phyloP scores from a whole-genome alignment of 1,140 invertebrate species.

The Pseudomyrmex cubaensis region DNA sequence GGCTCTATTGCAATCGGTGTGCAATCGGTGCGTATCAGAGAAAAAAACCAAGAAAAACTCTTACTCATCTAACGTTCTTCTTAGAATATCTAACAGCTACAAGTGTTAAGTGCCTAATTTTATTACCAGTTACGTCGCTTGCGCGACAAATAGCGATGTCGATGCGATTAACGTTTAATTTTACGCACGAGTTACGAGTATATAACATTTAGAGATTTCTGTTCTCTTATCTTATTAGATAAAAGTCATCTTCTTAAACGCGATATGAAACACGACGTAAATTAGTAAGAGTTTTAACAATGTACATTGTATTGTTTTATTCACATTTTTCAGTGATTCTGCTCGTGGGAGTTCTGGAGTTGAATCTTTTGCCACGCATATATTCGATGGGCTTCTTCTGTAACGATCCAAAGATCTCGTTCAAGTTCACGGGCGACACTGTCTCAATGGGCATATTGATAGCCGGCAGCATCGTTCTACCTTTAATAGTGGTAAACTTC shows the following conservation, averaged over 20 bases:
- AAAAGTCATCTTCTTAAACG: too few relatives aligned
- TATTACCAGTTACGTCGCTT: too few relatives aligned
- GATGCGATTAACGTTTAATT: too few relatives aligned
- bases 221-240: too few relatives aligned
- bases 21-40: constrained; percentile 5
- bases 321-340: constrained; percentile 79
- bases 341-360: constrained; percentile 83
- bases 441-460: constrained; percentile 81
- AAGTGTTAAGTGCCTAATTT: too few relatives aligned
- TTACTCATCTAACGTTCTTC: too few relatives aligned
- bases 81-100: too few relatives aligned
- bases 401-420: constrained; percentile 87
- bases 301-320: not conserved
- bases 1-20: constrained; percentile 3
- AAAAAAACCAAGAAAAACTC: not conserved
- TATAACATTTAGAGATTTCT: too few relatives aligned
- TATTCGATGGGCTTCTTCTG: constrained; percentile 86
- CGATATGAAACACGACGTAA: too few relatives aligned
- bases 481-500: constrained; percentile 72
- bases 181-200: too few relatives aligned
- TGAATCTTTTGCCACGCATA: constrained; percentile 84
- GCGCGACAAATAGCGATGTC: too few relatives aligned
- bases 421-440: constrained; percentile 87
- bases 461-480: constrained; percentile 25
- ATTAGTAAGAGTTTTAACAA: not conserved